phyloP scores from a whole-genome alignment of 2,888 invertebrate genomes.

The Onthophagus sagittarius region DNA sequence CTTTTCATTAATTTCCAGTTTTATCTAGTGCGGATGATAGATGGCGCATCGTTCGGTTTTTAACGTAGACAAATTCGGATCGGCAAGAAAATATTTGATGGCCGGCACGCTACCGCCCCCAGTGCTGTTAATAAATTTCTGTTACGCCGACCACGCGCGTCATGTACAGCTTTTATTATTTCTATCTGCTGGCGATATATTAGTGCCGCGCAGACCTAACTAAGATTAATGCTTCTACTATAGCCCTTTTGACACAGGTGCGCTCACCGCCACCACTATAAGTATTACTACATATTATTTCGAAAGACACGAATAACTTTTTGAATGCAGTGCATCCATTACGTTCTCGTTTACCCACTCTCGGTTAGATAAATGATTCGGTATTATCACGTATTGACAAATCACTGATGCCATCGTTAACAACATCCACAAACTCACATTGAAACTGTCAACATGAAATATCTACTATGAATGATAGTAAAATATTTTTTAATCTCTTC shows the following conservation, averaged over 20 bases:
- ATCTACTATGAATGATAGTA: too few species aligned
- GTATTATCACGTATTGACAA: too few species aligned
- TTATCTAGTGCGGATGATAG: background rate
- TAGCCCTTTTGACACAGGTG: conserved; percentile 8
- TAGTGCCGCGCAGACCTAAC: conserved; percentile 6
- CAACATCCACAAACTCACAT: too few species aligned
- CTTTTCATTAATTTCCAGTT: background rate
- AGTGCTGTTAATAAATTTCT: conserved; percentile 2
- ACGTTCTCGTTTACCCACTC: too few species aligned
- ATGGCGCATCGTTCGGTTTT: conserved; percentile 11
- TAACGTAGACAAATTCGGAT: conserved; percentile 7
- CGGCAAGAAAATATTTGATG: conserved; percentile 2
- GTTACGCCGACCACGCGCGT: conserved; percentile 5
- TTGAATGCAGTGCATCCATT: too few species aligned
- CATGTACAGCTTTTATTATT: conserved; percentile 8
- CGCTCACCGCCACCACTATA: background rate
- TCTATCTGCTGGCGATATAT: conserved; percentile 10
- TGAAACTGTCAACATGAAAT: too few species aligned
- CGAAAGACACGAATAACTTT: background rate
- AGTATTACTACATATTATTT: background rate
- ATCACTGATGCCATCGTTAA: too few species aligned
- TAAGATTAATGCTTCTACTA: conserved; percentile 9
- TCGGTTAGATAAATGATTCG: too few species aligned
- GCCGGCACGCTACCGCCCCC: background rate
- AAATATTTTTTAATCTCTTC: too few species aligned